Evolutionary conservation across 2,113 vertebrate genomes (phyloP), one percentile per base, ranked within the genome.

Genomic region (Macheiramphus alcinus): DNA sequence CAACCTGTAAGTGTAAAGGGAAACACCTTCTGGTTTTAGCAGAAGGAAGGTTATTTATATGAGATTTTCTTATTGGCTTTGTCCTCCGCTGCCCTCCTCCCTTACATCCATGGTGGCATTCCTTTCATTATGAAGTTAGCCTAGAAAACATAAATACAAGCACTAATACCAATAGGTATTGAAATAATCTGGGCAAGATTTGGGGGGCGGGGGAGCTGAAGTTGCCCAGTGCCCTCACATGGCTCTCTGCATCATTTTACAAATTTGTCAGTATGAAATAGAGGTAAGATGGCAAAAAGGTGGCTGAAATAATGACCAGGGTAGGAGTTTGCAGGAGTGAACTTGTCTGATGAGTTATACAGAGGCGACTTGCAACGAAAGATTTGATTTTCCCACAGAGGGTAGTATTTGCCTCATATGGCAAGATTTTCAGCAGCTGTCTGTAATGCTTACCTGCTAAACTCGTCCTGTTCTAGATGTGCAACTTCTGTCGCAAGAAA

Each of bases 401-500:
- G 22, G 4, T 7, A 6, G 8, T 48, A 25, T 59, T 72, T 76
- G 55, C n/a, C 32, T 27, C 10, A 5, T 25, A 3, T 59, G 67
- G 34, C 36, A 67, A 32, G 88, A 15, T 42, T 29, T 66, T 71
- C 31, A 22, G 56, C 17, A 53, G 65, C 40, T 45, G 36, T 21
- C 26, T 85, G 29, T 47, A 47, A 3, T 6, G 3, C 23, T 85
- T 4, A 72, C 78, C 13, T 62, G 61, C 22, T 45, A 40, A 82
- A 45, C 21, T 68, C 27, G 1, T 92, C 82, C 62, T 55, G 12
- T 82, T 86, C 3, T 16, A 98, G 98, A 59, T 86, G 84, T 98
- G 98, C 86, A 92, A 17, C 63, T 79, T 85, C 80, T 98, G 98
- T 75, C 59, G 34, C 26, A 61, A 96, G 94, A 97, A 82, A 66